Evolutionary conservation across 1,140 invertebrate genomes (phyloP), one percentile per base, ranked within the genome.

Genomic region (Pachyrhynchus sulphureomaculatus): DNA sequence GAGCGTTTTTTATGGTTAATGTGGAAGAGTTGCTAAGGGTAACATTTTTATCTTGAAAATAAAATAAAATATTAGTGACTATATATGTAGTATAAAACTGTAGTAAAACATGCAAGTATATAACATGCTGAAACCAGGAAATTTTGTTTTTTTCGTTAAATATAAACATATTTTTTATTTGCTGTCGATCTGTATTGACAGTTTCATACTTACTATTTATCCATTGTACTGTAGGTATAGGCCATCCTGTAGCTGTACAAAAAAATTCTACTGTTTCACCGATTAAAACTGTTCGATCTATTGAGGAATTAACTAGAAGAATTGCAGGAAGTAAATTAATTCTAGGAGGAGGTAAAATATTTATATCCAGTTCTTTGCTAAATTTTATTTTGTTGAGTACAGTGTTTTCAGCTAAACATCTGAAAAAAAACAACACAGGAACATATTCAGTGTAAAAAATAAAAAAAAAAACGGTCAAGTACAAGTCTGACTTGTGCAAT

Each of bases 181-280:
- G n/a, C n/a, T n/a, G n/a, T n/a, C n/a, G n/a, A n/a, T n/a, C n/a
- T n/a, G n/a, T n/a, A n/a, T n/a, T n/a, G n/a, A n/a, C n/a, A n/a
- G n/a, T n/a, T n/a, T n/a, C 20, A 20, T 61, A 56, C 60, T 71
- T 60, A 74, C 72, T 65, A 45, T 69, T 63, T 49, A 65, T 41
- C 73, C 73, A 75, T 68, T 70, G 55, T 59, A 75, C 59, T 62
- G 54, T 57, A 57, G 73, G 73, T 53, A 49, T 62, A 56, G 73
- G 73, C 69, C 68, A 72, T 29, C 73, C 73, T 23, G 48, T 55
- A 15, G 65, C 71, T 42, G 48, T 45, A 60, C 73, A 75, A 53
- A 69, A 58, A 39, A 75, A 44, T 20, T 58, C 58, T 32, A 71
- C 37, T 32, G 66, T 62, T 39, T 65, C 64, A 41, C 71, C 71